Percentiles rank a stretch among this genome's conserved stretches.
These are phyloP conservation scores for Spinibarbus caldwelli DNA, from an alignment of 2,797 vertebrate genomes.

Conservation along the genomic window DNA sequence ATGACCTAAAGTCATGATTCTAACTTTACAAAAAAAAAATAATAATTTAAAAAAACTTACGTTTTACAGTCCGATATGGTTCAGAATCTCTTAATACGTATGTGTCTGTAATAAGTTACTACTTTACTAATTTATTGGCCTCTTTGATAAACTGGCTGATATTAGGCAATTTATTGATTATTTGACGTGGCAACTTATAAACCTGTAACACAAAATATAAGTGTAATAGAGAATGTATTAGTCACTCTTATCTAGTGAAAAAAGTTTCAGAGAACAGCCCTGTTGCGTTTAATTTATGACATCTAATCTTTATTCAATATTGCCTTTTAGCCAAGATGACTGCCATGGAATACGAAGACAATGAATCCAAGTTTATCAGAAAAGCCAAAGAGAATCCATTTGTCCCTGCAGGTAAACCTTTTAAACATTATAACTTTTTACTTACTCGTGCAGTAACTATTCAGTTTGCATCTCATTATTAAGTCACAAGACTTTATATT, in stretches of 20 bases:
- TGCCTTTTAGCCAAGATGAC: slow-evolving; percentile 77
- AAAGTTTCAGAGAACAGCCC: not conserved
- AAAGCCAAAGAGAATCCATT: slow-evolving; percentile 92
- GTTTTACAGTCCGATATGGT: not conserved
- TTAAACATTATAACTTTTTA: too few species aligned
- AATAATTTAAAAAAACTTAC: too few species aligned
- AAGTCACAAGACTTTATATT: not conserved
- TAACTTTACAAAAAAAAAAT: not conserved
- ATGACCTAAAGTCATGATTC: not conserved
- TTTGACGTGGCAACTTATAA: not conserved
- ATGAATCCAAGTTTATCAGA: slow-evolving; percentile 85
- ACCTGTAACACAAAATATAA: too few species aligned
- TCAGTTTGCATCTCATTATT: not conserved
- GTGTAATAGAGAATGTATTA: too few species aligned
- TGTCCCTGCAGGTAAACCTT: slow-evolving; percentile 88
- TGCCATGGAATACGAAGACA: slow-evolving; percentile 68
- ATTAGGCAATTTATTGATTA: not conserved
- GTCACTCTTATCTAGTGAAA: too few species aligned
- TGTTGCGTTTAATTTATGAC: not conserved
- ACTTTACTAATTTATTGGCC: not conserved
- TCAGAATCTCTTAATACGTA: not conserved
- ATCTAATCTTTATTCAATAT: not conserved
- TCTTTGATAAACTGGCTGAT: not conserved
- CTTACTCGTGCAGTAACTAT: not conserved
- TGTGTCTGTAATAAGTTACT: not conserved